Percentiles rank a stretch among this genome's conserved stretches.
Evolutionary conservation across 2,113 vertebrate species (phyloP).

Genomic region (Psilopsiagon aurifrons): DNA sequence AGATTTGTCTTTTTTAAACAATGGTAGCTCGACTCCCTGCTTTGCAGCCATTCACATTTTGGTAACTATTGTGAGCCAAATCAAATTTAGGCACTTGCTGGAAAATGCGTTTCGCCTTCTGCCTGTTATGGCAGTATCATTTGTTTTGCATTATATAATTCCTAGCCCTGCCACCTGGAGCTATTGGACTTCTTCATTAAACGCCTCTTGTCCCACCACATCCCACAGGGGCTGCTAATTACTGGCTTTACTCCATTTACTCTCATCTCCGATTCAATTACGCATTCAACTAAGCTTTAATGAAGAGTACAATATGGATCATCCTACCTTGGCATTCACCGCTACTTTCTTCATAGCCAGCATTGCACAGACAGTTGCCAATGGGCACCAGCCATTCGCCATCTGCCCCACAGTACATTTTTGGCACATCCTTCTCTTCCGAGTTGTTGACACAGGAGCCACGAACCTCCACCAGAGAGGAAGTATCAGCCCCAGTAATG

Average conservation of each 20-base stretch:
- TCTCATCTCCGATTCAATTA: conserved; percentile 83
- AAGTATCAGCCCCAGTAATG: conserved; percentile 93
- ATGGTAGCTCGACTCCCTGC: background rate
- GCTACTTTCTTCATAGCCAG: conserved; percentile 91
- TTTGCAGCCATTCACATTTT: conserved; percentile 51
- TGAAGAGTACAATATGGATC: conserved; percentile 67
- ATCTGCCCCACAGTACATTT: conserved; percentile 99
- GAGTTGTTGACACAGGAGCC: conserved; percentile 98
- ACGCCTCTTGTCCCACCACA: conserved; percentile 73
- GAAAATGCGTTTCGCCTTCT: conserved; percentile 71
- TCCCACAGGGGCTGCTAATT: conserved; percentile 85
- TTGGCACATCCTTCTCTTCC: conserved; percentile 95
- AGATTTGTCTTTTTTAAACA: conserved; percentile 20
- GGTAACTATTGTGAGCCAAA: background rate
- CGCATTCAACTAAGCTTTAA: conserved; percentile 57
- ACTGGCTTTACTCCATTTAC: conserved; percentile 79
- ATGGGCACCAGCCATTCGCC: conserved; percentile 99
- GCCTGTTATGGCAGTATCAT: conserved; percentile 42
- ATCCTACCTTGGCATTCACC: conserved; percentile 94
- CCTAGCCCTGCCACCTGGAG: conserved; percentile 78
- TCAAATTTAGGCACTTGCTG: conserved; percentile 51
- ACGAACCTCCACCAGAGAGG: conserved; percentile 95
- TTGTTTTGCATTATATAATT: conserved; percentile 64
- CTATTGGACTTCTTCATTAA: conserved; percentile 75
- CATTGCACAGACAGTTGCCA: conserved; percentile 96